phyloP scores from a whole-genome alignment of 2,797 vertebrate species.

The Orestias chungarensis region DNA sequence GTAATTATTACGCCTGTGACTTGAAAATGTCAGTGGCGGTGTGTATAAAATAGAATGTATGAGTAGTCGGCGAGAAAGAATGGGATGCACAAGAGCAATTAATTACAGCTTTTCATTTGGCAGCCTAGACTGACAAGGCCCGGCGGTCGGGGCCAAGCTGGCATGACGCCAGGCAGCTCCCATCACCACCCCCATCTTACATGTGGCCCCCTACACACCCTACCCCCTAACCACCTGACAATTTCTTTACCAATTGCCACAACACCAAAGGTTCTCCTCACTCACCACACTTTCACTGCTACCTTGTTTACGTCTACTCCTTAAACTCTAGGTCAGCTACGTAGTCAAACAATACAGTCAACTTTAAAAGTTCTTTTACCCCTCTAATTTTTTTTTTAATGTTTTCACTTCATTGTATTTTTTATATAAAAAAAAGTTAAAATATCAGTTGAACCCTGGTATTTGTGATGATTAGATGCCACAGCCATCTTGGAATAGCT shows the following conservation, averaged over 20 bases:
- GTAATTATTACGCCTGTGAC: conserved; percentile 92
- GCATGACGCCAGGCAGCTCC: conserved; percentile 73
- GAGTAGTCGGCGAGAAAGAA: conserved; percentile 82
- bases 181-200: conserved; percentile 58
- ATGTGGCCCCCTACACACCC: neutral
- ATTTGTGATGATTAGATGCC: neutral
- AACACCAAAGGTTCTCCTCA: conserved; percentile 20
- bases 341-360: neutral
- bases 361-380: neutral
- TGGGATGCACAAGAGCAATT: conserved; percentile 88
- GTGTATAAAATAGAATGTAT: conserved; percentile 87
- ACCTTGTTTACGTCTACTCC: conserved; percentile 39
- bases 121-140: conserved; percentile 78
- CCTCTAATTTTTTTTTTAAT: neutral
- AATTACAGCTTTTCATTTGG: conserved; percentile 93
- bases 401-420: neutral
- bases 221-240: conserved; percentile 13
- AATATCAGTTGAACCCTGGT: neutral
- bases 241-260: conserved; percentile 60
- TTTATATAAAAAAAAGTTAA: neutral
- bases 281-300: conserved; percentile 28
- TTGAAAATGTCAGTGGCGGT: conserved; percentile 89
- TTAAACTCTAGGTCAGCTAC: neutral
- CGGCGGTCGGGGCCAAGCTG: conserved; percentile 74
- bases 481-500: no score